Percentiles rank a stretch among this genome's conserved stretches.
These are phyloP conservation scores for Neoarius graeffei DNA, from an alignment of 2,113 vertebrate genomes.

Conservation along the genomic window DNA sequence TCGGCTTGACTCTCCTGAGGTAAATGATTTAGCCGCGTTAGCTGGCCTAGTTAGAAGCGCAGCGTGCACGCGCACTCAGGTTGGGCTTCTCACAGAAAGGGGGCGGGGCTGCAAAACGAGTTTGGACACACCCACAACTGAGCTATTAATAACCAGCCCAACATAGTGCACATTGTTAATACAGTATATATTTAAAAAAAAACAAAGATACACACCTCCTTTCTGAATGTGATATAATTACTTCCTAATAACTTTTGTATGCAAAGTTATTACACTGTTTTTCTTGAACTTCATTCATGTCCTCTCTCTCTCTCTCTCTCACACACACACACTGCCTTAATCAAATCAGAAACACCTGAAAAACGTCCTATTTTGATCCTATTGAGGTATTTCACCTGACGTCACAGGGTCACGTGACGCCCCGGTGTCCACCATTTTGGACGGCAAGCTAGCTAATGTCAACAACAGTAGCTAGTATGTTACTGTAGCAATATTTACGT, in stretches of 20 bases:
- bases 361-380: too few species aligned
- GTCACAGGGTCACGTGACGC: too few species aligned
- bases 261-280: background rate
- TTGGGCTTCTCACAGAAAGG: constrained; percentile 2
- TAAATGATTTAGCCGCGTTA: constrained; percentile 1
- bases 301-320: background rate
- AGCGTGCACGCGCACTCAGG: constrained; percentile 15
- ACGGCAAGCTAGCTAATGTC: too few species aligned
- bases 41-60: background rate
- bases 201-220: background rate
- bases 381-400: too few species aligned
- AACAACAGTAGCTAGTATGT: too few species aligned
- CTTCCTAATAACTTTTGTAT: background rate
- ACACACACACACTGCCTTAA: background rate
- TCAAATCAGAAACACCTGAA: too few species aligned
- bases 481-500: too few species aligned
- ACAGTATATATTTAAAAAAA: background rate
- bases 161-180: background rate
- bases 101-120: constrained; percentile 21
- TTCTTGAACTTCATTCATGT: background rate
- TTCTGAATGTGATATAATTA: background rate
- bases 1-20: background rate
- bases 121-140: constrained; percentile 14
- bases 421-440: too few species aligned
- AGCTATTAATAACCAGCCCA: constrained; percentile 25